A percentile compares a stretch with the other conserved stretches of the same genome.
Evolutionary conservation across 2,797 vertebrate species (phyloP).

Genomic region (Sebastes miniatus): DNA sequence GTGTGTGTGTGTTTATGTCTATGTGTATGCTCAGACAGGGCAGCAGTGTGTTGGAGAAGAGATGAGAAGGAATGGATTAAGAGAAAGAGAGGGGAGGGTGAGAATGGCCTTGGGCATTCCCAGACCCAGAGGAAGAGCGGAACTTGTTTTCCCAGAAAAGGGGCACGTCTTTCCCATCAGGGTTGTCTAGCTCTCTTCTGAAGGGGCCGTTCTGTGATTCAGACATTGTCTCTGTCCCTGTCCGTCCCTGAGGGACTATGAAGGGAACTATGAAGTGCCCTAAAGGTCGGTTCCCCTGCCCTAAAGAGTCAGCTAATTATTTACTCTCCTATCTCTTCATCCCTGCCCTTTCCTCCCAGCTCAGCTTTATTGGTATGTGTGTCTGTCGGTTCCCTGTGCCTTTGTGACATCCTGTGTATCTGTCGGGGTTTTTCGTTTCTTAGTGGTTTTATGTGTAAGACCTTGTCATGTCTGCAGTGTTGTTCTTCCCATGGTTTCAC

Average conservation of each 20-base stretch:
- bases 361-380: constrained; percentile 47
- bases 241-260: constrained; percentile 66
- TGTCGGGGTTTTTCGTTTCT: constrained; percentile 45
- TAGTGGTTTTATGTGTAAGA: constrained; percentile 44
- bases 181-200: constrained; percentile 50
- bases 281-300: constrained; percentile 60
- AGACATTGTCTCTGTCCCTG: constrained; percentile 59
- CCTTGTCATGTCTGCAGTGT: constrained; percentile 46
- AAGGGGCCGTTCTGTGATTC: constrained; percentile 60
- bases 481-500: constrained; percentile 62
- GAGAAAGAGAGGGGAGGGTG: constrained; percentile 60
- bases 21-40: constrained; percentile 47
- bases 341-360: constrained; percentile 47
- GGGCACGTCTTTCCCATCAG: constrained; percentile 72
- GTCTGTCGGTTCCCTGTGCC: constrained; percentile 22
- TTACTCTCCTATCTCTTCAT: constrained; percentile 63
- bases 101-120: constrained; percentile 71
- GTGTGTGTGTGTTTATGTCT: constrained; percentile 50
- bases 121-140: constrained; percentile 57
- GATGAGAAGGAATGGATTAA: constrained; percentile 61
- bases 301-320: constrained; percentile 59
- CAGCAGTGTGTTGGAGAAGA: constrained; percentile 44
- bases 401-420: constrained; percentile 60
- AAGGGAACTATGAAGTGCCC: constrained; percentile 57
- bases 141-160: constrained; percentile 71